These are phyloP conservation scores for Orthonychiurus folsomi DNA, from an alignment of 2,888 invertebrate species.

Conservation along the genomic window DNA sequence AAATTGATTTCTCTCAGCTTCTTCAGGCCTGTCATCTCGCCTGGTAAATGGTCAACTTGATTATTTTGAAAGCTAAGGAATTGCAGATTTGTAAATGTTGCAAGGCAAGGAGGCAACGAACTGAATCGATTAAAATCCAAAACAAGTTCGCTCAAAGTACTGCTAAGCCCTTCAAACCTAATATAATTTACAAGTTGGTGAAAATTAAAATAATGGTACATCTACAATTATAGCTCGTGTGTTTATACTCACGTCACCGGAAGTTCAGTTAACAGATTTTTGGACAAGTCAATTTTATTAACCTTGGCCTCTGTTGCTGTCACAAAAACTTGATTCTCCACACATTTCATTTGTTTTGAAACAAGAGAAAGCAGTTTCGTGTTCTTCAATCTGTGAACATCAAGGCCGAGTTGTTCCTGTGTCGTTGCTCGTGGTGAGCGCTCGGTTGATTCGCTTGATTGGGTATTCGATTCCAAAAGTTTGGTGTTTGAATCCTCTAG, in stretches of 20 bases:
- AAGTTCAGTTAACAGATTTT: conserved; percentile 61
- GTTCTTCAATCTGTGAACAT: conserved; percentile 30
- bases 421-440: neutral
- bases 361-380: conserved; percentile 51
- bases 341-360: conserved; percentile 53
- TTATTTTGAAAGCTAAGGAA: conserved; percentile 65
- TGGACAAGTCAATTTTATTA: conserved; percentile 67
- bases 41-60: conserved; percentile 45
- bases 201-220: conserved; percentile 8
- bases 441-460: neutral
- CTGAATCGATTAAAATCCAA: conserved; percentile 62
- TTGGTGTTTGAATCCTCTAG: conserved; percentile 12
- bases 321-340: conserved; percentile 64
- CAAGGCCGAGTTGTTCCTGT: conserved; percentile 27
- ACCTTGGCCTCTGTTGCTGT: conserved; percentile 63
- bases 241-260: conserved; percentile 55
- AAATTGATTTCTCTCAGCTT: conserved; percentile 68
- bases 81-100: conserved; percentile 55
- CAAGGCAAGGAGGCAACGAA: conserved; percentile 55
- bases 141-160: conserved; percentile 47
- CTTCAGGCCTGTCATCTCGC: conserved; percentile 48
- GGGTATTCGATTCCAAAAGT: neutral
- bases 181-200: conserved; percentile 28
- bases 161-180: conserved; percentile 43
- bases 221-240: neutral